A percentile compares a stretch with the other conserved stretches of the same genome.
These are phyloP conservation scores for Drosophila lutescens DNA, from an alignment of 2,888 invertebrate genomes.

Conservation along the genomic window DNA sequence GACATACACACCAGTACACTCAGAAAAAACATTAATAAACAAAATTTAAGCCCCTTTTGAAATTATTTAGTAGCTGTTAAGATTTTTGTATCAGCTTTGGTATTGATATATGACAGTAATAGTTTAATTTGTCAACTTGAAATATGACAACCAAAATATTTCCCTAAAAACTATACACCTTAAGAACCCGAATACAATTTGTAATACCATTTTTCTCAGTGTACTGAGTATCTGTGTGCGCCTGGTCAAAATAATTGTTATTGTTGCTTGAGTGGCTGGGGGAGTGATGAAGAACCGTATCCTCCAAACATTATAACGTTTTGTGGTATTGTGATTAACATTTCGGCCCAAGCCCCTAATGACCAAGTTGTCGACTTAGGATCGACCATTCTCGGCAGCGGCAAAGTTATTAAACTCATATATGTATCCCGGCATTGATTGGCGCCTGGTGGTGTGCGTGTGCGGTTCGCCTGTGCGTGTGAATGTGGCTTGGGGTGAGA, in stretches of 20 bases:
- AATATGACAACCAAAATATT: too few species aligned
- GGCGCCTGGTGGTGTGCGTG: slow-evolving; percentile 38
- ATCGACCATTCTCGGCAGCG: slow-evolving; percentile 6
- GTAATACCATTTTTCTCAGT: neutral
- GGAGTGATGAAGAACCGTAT: slow-evolving; percentile 25
- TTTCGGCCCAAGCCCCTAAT: slow-evolving; percentile 57
- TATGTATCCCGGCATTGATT: slow-evolving; percentile 44
- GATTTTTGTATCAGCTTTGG: too few species aligned
- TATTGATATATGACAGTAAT: too few species aligned
- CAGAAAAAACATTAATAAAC: neutral
- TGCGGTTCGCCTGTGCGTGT: neutral
- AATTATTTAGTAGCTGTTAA: too few species aligned
- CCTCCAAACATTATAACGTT: slow-evolving; percentile 72
- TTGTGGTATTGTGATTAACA: slow-evolving; percentile 80
- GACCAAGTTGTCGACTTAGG: slow-evolving; percentile 63
- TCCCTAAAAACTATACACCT: too few species aligned
- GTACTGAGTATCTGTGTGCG: slow-evolving; percentile 23
- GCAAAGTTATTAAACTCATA: slow-evolving; percentile 74
- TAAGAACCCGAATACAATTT: too few species aligned
- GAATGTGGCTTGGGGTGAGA: neutral
- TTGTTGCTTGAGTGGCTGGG: slow-evolving; percentile 62
- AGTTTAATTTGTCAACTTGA: too few species aligned
- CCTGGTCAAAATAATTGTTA: slow-evolving; percentile 73
- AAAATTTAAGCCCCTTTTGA: too few species aligned
- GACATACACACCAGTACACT: slow-evolving; percentile 23